phyloP scores from a whole-genome alignment of 2,888 invertebrate genomes.

The Galerucella calmariensis region DNA sequence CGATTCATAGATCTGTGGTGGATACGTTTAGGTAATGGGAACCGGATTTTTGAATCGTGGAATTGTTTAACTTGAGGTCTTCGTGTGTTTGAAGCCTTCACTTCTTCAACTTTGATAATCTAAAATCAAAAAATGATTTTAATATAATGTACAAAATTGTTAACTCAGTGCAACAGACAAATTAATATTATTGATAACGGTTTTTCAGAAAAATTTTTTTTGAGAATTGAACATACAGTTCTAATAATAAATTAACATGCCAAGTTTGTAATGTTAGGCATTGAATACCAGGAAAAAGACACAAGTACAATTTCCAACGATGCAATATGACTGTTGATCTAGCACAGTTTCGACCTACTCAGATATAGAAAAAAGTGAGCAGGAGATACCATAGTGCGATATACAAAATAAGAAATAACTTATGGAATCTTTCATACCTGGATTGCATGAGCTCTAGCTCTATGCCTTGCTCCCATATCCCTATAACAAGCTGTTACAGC shows the following conservation, averaged over 20 bases:
- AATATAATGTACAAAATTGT: background rate
- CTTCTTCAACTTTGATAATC: conserved; percentile 95
- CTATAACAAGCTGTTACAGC: conserved; percentile 99
- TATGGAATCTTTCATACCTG: conserved; percentile 67
- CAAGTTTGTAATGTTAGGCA: conserved; percentile 31
- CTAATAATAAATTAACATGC: too few relatives aligned
- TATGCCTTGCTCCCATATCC: conserved; percentile 98
- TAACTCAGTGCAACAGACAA: background rate
- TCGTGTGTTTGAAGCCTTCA: conserved; percentile 89
- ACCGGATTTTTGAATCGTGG: conserved; percentile 95
- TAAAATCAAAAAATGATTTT: conserved; percentile 35
- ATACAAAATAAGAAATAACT: background rate
- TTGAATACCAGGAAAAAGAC: conserved; percentile 42
- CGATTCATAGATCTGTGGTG: conserved; percentile 85
- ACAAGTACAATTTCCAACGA: conserved; percentile 43
- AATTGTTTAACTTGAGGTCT: conserved; percentile 97
- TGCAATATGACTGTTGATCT: conserved; percentile 42
- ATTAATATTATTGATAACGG: background rate
- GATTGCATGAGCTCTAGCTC: conserved; percentile 97
- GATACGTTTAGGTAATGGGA: conserved; percentile 95
- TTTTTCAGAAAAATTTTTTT: too few relatives aligned
- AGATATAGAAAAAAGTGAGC: conserved; percentile 34
- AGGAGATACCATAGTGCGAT: conserved; percentile 49
- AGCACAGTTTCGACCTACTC: conserved; percentile 48
- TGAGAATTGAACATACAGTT: too few relatives aligned